Evolutionary conservation across 2,888 invertebrate species (phyloP).

Genomic region (Dynastes hyllus): DNA sequence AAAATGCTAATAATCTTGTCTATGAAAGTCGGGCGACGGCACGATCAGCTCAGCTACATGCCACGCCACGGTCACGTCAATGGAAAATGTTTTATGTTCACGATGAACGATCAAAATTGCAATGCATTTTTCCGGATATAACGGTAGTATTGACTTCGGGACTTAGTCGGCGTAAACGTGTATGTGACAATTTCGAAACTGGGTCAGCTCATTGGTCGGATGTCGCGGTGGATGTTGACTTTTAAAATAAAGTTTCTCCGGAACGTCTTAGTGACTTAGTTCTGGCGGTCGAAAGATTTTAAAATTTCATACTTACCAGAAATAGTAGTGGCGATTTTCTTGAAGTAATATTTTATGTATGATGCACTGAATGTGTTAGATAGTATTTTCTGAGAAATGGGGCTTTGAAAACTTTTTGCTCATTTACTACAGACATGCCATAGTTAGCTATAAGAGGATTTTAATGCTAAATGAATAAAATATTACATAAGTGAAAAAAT

Average conservation of each 20-base stretch:
- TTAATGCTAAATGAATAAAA: too few relatives aligned
- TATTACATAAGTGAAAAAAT: too few relatives aligned
- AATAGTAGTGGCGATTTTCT: neutral
- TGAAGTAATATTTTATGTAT: neutral
- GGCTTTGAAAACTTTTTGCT: too few relatives aligned
- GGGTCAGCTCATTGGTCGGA: constrained; percentile 1
- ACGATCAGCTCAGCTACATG: neutral
- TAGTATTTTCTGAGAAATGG: too few relatives aligned
- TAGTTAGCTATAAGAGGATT: too few relatives aligned
- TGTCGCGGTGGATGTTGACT: neutral
- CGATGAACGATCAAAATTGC: constrained; percentile 37
- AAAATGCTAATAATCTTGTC: constrained; percentile 8
- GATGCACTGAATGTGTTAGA: too few relatives aligned
- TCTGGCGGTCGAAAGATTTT: neutral
- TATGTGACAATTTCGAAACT: constrained; percentile 26
- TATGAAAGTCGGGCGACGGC: neutral
- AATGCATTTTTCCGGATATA: constrained; percentile 38
- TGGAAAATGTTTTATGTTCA: constrained; percentile 26
- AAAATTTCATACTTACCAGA: neutral
- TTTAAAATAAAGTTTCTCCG: constrained; percentile 6
- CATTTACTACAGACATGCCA: too few relatives aligned
- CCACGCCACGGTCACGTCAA: constrained; percentile 1
- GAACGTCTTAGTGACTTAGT: neutral
- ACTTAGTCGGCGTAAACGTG: neutral
- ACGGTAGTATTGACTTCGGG: constrained; percentile 2